Conservation (phyloP, 2,797 vertebrate genomes). For the Pseudomugil tenellus region DNA sequence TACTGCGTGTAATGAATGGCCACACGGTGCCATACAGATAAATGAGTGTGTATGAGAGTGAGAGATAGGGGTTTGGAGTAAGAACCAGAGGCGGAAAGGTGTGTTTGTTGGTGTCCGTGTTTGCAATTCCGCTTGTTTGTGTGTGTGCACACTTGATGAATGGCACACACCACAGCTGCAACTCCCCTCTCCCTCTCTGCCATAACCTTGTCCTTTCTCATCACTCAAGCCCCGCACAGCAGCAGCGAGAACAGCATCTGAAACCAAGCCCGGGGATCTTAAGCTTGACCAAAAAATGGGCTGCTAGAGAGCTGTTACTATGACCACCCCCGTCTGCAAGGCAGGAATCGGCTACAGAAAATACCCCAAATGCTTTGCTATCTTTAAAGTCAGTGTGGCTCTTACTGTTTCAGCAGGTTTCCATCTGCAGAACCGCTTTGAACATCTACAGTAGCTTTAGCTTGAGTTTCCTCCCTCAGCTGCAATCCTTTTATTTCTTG, state of each 20-base stretch:
- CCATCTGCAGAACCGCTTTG: conserved; percentile 10
- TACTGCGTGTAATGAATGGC: conserved; percentile 23
- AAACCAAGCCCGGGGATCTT: conserved; percentile 48
- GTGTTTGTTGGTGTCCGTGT: conserved; percentile 33
- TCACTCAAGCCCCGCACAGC: conserved; percentile 70
- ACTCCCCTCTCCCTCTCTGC: conserved; percentile 56
- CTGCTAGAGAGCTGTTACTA: conserved; percentile 10
- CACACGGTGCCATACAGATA: conserved; percentile 24
- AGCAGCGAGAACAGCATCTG: conserved; percentile 42
- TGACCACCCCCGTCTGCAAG: not conserved
- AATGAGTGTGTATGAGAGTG: conserved; percentile 26
- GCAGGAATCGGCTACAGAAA: conserved; percentile 4
- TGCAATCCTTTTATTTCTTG: conserved; percentile 40
- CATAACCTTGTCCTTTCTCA: conserved; percentile 81
- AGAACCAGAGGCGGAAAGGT: conserved; percentile 21
- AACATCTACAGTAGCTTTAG: conserved; percentile 5
- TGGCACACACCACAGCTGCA: conserved; percentile 60
- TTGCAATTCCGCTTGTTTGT: conserved; percentile 17
- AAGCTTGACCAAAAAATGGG: conserved; percentile 44
- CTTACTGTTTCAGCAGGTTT: conserved; percentile 25
- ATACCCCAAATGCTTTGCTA: conserved; percentile 11
- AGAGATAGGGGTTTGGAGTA: not conserved
- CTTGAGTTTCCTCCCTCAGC: conserved; percentile 2
- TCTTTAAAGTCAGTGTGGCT: conserved; percentile 2
- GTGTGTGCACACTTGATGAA: conserved; percentile 58